These are phyloP conservation scores for Halocaridina rubra DNA, from an alignment of 2,888 invertebrate species.

Conservation along the genomic window DNA sequence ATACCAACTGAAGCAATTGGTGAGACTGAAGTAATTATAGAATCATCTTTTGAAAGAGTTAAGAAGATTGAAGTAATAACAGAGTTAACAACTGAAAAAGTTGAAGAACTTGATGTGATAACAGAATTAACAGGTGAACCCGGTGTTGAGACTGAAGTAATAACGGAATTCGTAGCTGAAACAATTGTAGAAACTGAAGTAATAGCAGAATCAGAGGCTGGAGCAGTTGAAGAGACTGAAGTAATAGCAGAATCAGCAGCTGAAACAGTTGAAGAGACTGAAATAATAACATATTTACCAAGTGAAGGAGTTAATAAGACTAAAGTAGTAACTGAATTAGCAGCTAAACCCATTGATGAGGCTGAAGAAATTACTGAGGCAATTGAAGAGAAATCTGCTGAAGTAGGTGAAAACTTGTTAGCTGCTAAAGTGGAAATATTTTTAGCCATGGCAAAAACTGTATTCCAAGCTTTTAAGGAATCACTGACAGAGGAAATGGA, in stretches of 20 bases:
- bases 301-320: not conserved
- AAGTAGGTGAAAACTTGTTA: no score
- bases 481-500: not conserved
- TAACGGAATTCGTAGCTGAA: no score
- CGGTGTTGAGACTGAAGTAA: no score
- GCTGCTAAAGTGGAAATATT: no score
- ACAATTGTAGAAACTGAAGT: not conserved
- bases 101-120: not conserved
- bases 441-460: no score
- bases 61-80: not conserved
- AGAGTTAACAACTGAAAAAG: not conserved
- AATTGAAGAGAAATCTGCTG: no score
- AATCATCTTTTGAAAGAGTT: not conserved
- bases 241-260: not conserved
- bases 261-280: not conserved
- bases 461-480: not conserved
- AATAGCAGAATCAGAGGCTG: not conserved
- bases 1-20: not conserved
- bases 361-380: no score
- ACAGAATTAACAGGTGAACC: no score
- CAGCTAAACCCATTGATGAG: no score
- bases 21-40: not conserved
- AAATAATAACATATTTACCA: no score
- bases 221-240: not conserved
- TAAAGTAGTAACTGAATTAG: no score